These are phyloP conservation scores for Tokudaia muenninki DNA, from an alignment of 2,797 vertebrate species.

Conservation along the genomic window DNA sequence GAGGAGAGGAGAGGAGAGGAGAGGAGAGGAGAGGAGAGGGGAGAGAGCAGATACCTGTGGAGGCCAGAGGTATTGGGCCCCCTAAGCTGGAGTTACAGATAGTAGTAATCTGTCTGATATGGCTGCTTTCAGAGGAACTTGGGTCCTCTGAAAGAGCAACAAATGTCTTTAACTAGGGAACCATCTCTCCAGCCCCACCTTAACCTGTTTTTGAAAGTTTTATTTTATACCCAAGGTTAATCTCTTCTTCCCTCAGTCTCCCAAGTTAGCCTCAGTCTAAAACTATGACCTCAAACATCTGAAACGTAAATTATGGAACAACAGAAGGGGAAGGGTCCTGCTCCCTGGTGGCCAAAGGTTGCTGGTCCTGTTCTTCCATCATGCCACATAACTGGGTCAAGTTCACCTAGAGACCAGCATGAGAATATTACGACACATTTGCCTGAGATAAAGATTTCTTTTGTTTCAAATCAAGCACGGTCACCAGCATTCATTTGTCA, in stretches of 20 bases:
- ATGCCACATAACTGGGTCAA: neutral
- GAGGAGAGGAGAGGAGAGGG: neutral
- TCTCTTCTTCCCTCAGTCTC: neutral
- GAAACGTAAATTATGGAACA: neutral
- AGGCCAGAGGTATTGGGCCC: neutral
- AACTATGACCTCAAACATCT: neutral
- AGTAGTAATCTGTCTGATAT: neutral
- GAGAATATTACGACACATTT: neutral
- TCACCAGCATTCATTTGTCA: neutral
- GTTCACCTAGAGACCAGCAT: neutral
- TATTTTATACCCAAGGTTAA: neutral
- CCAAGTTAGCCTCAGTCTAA: neutral
- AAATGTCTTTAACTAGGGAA: neutral
- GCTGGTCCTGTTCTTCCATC: too few relatives aligned
- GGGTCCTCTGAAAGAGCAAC: neutral
- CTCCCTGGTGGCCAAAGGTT: neutral
- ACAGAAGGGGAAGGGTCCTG: neutral
- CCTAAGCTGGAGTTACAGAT: neutral
- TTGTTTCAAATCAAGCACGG: neutral
- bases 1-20: neutral
- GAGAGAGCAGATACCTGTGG: neutral
- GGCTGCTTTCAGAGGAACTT: neutral
- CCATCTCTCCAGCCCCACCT: neutral
- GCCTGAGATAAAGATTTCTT: conserved; percentile 4
- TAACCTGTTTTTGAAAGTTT: neutral